A percentile compares a stretch with the other conserved stretches of the same genome.
Evolutionary conservation across 2,797 vertebrate genomes (phyloP).

Genomic region (Otolemur crassicaudatus): DNA sequence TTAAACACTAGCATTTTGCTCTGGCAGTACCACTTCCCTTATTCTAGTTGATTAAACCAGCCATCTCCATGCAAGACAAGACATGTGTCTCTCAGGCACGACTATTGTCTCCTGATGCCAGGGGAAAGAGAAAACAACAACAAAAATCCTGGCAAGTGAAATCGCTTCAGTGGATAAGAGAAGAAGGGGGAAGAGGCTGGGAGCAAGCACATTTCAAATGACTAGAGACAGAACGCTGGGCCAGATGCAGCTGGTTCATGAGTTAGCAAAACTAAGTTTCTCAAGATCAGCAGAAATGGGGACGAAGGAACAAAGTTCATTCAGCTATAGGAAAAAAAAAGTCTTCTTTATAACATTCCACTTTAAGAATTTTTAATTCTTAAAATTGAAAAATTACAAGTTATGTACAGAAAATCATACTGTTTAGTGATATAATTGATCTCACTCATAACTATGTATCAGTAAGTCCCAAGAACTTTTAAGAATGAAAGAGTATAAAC

Average conservation of each 20-base stretch:
- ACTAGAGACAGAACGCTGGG: neutral
- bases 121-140: neutral
- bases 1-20: neutral
- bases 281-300: slow-evolving; percentile 35
- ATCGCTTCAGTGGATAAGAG: neutral
- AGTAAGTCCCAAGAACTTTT: neutral
- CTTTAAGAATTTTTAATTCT: neutral
- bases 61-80: neutral
- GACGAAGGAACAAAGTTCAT: slow-evolving; percentile 3
- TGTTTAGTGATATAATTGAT: slow-evolving; percentile 9
- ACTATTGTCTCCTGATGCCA: neutral
- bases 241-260: neutral
- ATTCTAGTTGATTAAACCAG: neutral
- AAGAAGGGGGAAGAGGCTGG: neutral
- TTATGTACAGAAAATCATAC: neutral
- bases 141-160: neutral
- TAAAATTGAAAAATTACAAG: neutral
- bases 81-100: neutral
- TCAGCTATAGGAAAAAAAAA: neutral
- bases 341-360: neutral
- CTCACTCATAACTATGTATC: neutral
- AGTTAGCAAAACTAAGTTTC: slow-evolving; percentile 18
- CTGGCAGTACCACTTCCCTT: neutral
- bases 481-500: neutral
- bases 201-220: neutral